Conservation (phyloP, 2,113 vertebrate genomes). For the Calyptomena viridis region DNA sequence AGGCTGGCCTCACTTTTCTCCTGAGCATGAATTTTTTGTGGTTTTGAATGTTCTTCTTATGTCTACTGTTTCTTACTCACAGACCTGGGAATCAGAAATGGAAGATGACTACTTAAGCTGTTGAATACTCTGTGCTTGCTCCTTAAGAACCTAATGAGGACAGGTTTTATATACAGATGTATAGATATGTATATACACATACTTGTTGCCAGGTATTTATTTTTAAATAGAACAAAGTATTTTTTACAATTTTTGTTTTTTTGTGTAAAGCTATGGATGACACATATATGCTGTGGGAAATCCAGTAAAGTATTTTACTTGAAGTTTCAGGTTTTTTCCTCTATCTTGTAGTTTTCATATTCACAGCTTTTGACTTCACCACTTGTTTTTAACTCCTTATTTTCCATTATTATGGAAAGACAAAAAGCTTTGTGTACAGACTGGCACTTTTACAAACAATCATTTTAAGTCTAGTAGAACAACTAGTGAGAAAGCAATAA, state of each 20-base stretch:
- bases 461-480: not conserved
- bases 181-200: not conserved
- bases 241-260: not conserved
- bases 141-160: not conserved
- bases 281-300: not conserved
- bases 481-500: not conserved
- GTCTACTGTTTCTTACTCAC: not conserved
- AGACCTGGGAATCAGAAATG: not conserved
- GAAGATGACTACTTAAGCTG: not conserved
- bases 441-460: not conserved
- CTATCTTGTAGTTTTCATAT: not conserved
- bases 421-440: not conserved
- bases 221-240: not conserved
- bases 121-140: not conserved
- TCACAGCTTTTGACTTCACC: not conserved
- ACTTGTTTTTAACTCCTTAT: not conserved
- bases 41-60: not conserved
- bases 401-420: not conserved
- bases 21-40: not conserved
- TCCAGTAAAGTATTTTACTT: slow-evolving; percentile 43
- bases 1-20: not conserved
- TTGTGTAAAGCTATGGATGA: not conserved
- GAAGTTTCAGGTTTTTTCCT: not conserved
- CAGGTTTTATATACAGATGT: not conserved
- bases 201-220: not conserved